Base-by-base conservation (phyloP, 2,797 vertebrate genomes). In the Nyctibius grandis region DNA sequence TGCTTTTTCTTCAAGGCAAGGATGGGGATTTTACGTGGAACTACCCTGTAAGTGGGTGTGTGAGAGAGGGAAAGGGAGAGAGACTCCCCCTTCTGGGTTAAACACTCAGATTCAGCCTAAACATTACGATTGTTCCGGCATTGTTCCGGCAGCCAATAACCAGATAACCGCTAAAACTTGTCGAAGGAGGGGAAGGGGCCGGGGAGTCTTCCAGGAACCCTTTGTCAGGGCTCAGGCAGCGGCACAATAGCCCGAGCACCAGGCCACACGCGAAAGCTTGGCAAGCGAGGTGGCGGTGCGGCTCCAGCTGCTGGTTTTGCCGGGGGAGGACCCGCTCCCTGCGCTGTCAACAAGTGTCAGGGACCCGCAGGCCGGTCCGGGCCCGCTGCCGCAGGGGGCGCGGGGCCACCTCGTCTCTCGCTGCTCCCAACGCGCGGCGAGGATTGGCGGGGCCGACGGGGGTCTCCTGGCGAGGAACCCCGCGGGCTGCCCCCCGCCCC, bases 61-160 rank as follows among this genome's bases (percentile, higher is more conserved):
- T 40, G 69, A 20, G 47, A 51, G 50, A 56, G 59, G 28, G 28
- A 64, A 36, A 88, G 51, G 60, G 88, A 67, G 63, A 72, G 34
- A 73, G 80, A 89, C 84, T 95, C 89, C 95, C 92, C 94, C 86
- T 91, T 93, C 93, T 85, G 92, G 89, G 89, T 95, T 91, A 85
- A 91, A 56, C 48, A 53, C 54, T 89, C 73, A 76, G 86, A 91
- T 79, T 91, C 92, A 92, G 48, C 11, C 63, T 56, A 12, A 77
- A 51, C 70, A 51, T 15, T 78, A 38, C 6, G 5, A 54, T 77
- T n/a, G n/a, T 64, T 56, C 80, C 74, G 75, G 9, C 57, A 60
- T 16, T 34, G 11, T 45, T 69, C 34, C 14, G 9, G 67, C 48
- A 20, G 50, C 65, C 79, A 78, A 17, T 16, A 42, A 56, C 18